A percentile compares a stretch with the other conserved stretches of the same genome.
Conservation (phyloP, 2,113 vertebrate genomes). For the Thamnaconus septentrionalis region DNA sequence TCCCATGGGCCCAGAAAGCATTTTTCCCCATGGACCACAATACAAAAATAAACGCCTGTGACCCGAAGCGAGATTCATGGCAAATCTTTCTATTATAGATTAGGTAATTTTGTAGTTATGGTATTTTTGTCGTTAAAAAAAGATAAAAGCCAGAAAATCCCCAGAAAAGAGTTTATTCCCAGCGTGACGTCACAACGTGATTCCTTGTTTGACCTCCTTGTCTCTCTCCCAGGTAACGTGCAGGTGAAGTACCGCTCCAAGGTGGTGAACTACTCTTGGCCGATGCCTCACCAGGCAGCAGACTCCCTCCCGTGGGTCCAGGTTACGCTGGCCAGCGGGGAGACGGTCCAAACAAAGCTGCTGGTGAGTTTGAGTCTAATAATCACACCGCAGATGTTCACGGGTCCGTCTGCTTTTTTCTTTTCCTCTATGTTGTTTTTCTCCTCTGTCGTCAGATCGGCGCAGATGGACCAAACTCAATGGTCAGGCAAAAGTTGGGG, state of each 20-base stretch:
- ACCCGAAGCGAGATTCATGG: too few relatives aligned
- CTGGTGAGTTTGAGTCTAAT: constrained; percentile 80
- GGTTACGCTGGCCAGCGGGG: constrained; percentile 87
- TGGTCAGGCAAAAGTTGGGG: constrained; percentile 82
- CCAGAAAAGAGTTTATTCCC: too few relatives aligned
- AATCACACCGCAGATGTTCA: background rate
- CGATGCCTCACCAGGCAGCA: constrained; percentile 73
- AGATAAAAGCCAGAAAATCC: too few relatives aligned
- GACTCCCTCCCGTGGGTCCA: constrained; percentile 89
- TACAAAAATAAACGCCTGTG: too few relatives aligned
- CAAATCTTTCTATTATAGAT: too few relatives aligned
- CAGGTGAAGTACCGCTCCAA: constrained; percentile 88
- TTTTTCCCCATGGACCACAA: too few relatives aligned
- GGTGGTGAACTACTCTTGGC: constrained; percentile 88
- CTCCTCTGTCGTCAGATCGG: constrained; percentile 80
- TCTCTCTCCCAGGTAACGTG: constrained; percentile 79
- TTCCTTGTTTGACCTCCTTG: constrained; percentile 32
- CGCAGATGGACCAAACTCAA: constrained; percentile 92
- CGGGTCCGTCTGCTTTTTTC: background rate
- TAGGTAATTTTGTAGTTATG: too few relatives aligned
- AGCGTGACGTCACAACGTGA: constrained; percentile 10
- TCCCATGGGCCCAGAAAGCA: too few relatives aligned
- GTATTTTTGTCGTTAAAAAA: too few relatives aligned
- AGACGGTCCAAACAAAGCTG: constrained; percentile 87
- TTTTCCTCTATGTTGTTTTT: background rate